Evolutionary conservation across 2,888 invertebrate genomes (phyloP), one percentile per base, ranked within the genome.

Genomic region (Campoletis raptor): DNA sequence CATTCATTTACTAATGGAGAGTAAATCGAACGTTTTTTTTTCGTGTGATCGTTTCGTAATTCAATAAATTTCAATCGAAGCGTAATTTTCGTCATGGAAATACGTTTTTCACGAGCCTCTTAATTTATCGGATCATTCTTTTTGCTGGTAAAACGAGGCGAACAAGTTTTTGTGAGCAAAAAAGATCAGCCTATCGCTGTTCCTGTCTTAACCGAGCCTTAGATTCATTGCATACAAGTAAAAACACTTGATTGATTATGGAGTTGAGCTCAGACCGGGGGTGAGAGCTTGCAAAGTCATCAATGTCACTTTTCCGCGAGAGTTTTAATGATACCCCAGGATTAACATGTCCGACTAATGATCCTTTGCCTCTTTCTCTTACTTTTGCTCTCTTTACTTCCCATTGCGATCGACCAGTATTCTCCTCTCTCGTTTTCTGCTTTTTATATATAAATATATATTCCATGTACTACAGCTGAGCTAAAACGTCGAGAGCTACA

Each of bases 281-380:
- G 78, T 37, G 76, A 82, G 80, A 80, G 85, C 83, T 84, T 80
- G 86, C 86, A 79, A 45, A 85, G 86, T 87, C 87, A 87, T 87
- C 84, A 86, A 82, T 85, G 86, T 86, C 87, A 78, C 81, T 87
- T 81, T 82, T 79, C 81, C 83, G 67, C 85, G 76, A 81, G 81
- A 84, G 82, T 85, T 89, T 89, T 90, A 91, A 90, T 90, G 90
- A 90, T 91, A 90, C 89, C 88, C 70, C 85, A 72, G 88, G 90
- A 91, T 91, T 91, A 91, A 89, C 90, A 90, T 91, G 90, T 91
- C 90, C 85, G 88, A 88, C 90, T 91, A 90, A 91, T 89, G 90
- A 91, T 90, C 86, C 88, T 81, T 89, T 77, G 69, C 86, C 86
- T 74, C 57, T 54, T 45, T 30, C 69, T 52, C 45, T 52, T 85